A percentile compares a stretch with the other conserved stretches of the same genome.
These are phyloP conservation scores for Virgularia gustaviana DNA, from an alignment of 92 coral and sea anemone species.

Conservation along the genomic window DNA sequence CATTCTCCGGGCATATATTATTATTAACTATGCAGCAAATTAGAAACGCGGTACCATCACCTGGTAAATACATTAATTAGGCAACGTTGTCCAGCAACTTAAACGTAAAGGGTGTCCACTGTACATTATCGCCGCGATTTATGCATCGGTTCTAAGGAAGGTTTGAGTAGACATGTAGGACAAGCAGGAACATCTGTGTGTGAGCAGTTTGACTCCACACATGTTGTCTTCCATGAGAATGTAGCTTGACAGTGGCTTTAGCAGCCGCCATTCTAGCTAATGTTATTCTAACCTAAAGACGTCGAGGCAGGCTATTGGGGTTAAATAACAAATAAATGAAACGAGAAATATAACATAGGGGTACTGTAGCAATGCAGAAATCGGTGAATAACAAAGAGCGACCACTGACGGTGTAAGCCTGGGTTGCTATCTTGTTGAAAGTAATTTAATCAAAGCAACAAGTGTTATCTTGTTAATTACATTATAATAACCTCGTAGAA, in stretches of 20 bases:
- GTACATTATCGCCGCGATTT: no score
- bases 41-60: slow-evolving; percentile 25
- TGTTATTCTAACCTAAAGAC: no score
- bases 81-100: no score
- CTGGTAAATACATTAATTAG: slow-evolving; percentile 39
- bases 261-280: background rate
- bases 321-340: no score
- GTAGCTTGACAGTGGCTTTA: background rate
- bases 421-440: slow-evolving; percentile 43
- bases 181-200: no score
- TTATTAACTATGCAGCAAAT: slow-evolving; percentile 36
- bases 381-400: slow-evolving; percentile 19
- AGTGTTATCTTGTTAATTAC: slow-evolving; percentile 65
- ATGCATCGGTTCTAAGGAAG: no score
- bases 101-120: slow-evolving; percentile 3
- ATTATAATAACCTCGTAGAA: slow-evolving; percentile 71
- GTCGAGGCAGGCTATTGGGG: no score
- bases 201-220: background rate
- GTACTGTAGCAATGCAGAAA: background rate
- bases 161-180: no score
- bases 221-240: background rate
- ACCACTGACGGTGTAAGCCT: slow-evolving; percentile 49
- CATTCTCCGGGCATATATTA: slow-evolving; percentile 24
- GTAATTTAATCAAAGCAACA: slow-evolving; percentile 40
- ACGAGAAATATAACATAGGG: no score